phyloP scores from a whole-genome alignment of 2,113 vertebrate genomes.

The Genyomyrus donnyi region DNA sequence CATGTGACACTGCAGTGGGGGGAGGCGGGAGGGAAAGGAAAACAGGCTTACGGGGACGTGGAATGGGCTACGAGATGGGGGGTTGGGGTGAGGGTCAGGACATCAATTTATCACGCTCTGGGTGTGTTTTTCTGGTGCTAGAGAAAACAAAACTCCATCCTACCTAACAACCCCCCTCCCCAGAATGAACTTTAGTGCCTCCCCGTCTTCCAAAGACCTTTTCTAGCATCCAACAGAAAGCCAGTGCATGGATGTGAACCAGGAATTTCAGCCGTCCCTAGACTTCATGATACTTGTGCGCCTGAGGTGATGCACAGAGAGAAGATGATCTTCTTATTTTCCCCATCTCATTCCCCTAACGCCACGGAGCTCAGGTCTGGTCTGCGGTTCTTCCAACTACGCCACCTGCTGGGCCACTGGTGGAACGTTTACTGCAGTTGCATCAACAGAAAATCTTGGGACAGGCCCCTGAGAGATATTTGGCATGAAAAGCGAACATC shows the following conservation, averaged over 20 bases:
- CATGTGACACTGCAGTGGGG: not conserved
- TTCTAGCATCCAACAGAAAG: not conserved
- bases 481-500: not conserved
- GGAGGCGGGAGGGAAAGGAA: not conserved
- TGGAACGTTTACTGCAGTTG: not conserved
- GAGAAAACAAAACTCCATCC: not conserved
- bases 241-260: not conserved
- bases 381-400: not conserved
- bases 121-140: not conserved
- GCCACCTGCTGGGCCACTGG: not conserved
- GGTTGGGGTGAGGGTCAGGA: not conserved
- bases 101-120: not conserved
- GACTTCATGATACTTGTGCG: not conserved
- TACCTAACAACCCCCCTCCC: not conserved
- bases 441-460: not conserved
- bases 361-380: not conserved
- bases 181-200: not conserved
- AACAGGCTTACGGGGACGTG: not conserved
- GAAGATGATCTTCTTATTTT: not conserved
- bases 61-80: not conserved
- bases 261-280: not conserved
- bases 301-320: not conserved
- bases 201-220: not conserved
- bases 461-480: not conserved
- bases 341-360: not conserved